Evolutionary conservation across 2,113 vertebrate species (phyloP), one percentile per base, ranked within the genome.

Genomic region (Hippolais icterina): DNA sequence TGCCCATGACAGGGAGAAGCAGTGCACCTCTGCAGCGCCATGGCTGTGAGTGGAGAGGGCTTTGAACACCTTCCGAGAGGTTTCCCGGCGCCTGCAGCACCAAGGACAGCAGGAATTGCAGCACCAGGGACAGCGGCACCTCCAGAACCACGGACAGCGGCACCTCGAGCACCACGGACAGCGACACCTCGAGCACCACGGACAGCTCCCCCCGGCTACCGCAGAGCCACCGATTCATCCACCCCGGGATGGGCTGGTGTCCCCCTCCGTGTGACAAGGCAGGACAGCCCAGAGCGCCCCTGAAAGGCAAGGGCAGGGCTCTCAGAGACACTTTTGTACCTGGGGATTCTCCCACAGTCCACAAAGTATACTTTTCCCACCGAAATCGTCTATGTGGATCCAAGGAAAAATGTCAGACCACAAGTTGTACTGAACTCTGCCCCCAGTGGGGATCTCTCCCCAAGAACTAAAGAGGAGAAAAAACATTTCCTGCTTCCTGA

Each of bases 351-450:
- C 4, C 1, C 5, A 2, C 10, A 11, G 12, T 5, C 2, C 1
- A 1, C 23, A 18, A 3, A 69, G n/a, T 3, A 13, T 2, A 0
- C 6, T 37, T 25, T 17, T 29, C 11, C 5, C n/a, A 1, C 10
- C 1, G 0, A 44, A 69, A 24, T 12, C 0, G 18, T 33, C 12
- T 5, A 1, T 5, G 27, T 16, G 23, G 11, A 39, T 1, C 21
- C 1, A 0, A 6, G 46, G 25, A 8, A 49, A 71, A 35, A 5
- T 1, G 1, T 22, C n/a, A 14, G 5, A 9, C 0, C 15, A 7
- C 10, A 0, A 1, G 9, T 16, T 35, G 8, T 5, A 1, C 15
- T 1, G 19, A 75, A 11, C 10, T 27, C 31, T 11, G 10, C 2
- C 6, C 6, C 5, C 27, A 6, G 2, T 3, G 19, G 10, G 13